Percentiles rank a stretch among this genome's conserved stretches.
phyloP scores from a whole-genome alignment of 1,140 invertebrate genomes.

The Ceratina australensis region DNA sequence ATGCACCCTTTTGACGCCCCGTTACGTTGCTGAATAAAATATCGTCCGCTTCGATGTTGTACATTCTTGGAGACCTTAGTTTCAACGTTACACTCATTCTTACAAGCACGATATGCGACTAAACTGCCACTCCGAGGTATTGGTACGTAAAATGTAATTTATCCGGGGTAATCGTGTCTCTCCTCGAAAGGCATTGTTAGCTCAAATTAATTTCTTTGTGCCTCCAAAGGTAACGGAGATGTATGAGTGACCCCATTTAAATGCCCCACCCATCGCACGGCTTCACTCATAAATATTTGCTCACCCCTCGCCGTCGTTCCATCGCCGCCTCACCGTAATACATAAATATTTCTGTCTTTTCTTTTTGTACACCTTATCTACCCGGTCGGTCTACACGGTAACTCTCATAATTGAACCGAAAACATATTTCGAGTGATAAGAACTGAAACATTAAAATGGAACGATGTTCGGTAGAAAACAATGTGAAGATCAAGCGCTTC shows the following conservation, averaged over 20 bases:
- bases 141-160: too few species aligned
- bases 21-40: not conserved
- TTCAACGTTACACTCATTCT: too few species aligned
- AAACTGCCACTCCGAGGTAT: too few species aligned
- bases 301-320: conserved; percentile 20
- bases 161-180: not conserved
- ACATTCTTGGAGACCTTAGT: not conserved
- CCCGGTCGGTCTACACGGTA: not conserved
- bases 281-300: conserved; percentile 44
- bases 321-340: conserved; percentile 35
- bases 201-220: conserved; percentile 22
- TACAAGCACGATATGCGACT: too few species aligned
- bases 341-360: conserved; percentile 34
- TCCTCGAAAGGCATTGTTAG: conserved; percentile 1
- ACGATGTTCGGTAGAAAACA: not conserved
- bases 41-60: not conserved
- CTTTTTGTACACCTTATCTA: conserved; percentile 37
- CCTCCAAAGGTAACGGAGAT: conserved; percentile 23
- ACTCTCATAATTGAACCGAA: conserved; percentile 20
- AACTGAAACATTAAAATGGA: not conserved
- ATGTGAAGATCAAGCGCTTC: too few species aligned
- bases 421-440: not conserved
- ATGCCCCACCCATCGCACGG: conserved; percentile 36
- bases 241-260: conserved; percentile 45
- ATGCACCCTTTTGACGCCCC: conserved; percentile 15